Evolutionary conservation across 2,797 vertebrate species (phyloP).

Genomic region (Thalassophryne amazonica): DNA sequence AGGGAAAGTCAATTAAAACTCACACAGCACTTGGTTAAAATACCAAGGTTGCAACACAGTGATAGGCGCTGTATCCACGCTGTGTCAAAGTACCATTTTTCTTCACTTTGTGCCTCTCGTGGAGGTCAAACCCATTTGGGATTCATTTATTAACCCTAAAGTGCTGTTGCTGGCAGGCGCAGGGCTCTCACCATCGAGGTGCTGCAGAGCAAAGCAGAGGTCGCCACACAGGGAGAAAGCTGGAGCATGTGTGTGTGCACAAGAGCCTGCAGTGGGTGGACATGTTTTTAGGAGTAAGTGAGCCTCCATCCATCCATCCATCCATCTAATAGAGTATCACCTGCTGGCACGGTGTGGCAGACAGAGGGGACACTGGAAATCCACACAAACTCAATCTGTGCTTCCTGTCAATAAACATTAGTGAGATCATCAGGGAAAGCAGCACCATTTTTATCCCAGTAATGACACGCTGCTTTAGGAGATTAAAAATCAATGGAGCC

Average conservation of each 20-base stretch:
- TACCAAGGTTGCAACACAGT: slow-evolving; percentile 64
- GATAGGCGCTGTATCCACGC: slow-evolving; percentile 42
- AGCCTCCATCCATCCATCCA: slow-evolving; percentile 28
- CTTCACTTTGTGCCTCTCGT: slow-evolving; percentile 56
- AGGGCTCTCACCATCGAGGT: slow-evolving; percentile 5
- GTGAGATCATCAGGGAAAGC: slow-evolving; percentile 56
- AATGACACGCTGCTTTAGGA: slow-evolving; percentile 48
- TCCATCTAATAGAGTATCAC: slow-evolving; percentile 54
- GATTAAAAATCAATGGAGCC: slow-evolving; percentile 61
- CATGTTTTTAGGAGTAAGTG: not conserved
- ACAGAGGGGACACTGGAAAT: slow-evolving; percentile 34
- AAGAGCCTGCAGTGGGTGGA: no score
- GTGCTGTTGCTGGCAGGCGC: slow-evolving; percentile 56
- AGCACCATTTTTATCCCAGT: slow-evolving; percentile 42
- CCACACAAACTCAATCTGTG: slow-evolving; percentile 55
- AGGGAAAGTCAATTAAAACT: slow-evolving; percentile 64
- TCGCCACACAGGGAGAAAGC: slow-evolving; percentile 2
- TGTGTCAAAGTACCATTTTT: slow-evolving; percentile 73
- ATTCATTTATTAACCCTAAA: slow-evolving; percentile 75
- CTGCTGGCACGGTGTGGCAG: slow-evolving; percentile 1
- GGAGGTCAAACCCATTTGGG: slow-evolving; percentile 70
- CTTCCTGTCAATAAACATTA: slow-evolving; percentile 69
- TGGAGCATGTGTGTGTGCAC: not conserved
- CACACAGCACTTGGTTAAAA: slow-evolving; percentile 71
- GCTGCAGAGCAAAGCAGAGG: slow-evolving; percentile 30